Evolutionary conservation across 2,113 vertebrate species (phyloP).

Genomic region (Ictidomys tridecemlineatus): DNA sequence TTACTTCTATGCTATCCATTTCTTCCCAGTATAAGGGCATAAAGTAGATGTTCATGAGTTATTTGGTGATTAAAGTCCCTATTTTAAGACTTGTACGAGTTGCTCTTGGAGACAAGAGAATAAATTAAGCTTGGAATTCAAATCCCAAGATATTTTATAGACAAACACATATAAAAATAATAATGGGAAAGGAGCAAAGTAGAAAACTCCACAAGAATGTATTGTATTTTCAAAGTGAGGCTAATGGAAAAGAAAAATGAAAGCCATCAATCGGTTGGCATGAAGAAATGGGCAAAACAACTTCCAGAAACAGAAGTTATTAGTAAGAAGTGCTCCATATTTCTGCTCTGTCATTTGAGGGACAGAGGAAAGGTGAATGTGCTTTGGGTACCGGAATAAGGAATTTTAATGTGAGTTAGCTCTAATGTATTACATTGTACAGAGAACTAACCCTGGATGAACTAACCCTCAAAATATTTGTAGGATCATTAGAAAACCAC

Average conservation of each 20-base stretch:
- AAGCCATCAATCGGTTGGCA: not conserved
- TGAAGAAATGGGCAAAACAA: not conserved
- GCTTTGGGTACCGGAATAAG: not conserved
- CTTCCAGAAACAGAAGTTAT: not conserved
- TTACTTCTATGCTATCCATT: not conserved
- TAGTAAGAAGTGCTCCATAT: too few relatives aligned
- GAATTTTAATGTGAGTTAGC: not conserved
- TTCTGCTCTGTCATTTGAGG: not conserved
- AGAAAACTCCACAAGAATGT: not conserved
- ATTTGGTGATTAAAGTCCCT: not conserved
- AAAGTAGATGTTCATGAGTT: not conserved
- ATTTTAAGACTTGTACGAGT: not conserved
- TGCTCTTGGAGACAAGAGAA: not conserved
- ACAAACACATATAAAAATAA: not conserved
- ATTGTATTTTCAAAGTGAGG: not conserved
- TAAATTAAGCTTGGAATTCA: not conserved
- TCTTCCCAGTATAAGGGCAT: not conserved
- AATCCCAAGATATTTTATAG: not conserved
- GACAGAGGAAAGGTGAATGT: not conserved
- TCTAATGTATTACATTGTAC: not conserved
- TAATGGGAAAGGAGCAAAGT: not conserved
- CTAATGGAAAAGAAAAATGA: not conserved
- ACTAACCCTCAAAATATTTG: not conserved
- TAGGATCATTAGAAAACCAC: not conserved
- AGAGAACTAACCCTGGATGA: not conserved